Percentiles rank a stretch among this genome's conserved stretches.
These are phyloP conservation scores for Chrysoperla carnea DNA, from an alignment of 1,140 invertebrate genomes.

Conservation along the genomic window DNA sequence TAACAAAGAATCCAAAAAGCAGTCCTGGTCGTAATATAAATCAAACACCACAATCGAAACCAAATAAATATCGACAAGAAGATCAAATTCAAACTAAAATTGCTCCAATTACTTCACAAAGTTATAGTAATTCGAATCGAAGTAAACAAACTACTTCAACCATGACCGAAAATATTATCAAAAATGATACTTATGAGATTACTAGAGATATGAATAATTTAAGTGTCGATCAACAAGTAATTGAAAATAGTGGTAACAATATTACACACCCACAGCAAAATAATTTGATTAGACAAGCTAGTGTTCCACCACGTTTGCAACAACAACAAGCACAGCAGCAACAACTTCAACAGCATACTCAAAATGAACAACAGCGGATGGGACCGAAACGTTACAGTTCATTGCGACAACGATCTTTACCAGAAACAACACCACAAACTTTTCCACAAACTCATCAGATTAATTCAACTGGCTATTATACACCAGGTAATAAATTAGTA, in stretches of 20 bases:
- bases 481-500: constrained; percentile 10
- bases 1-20: no score
- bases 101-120: constrained; percentile 15
- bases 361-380: constrained; percentile 18
- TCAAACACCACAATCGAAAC: no score
- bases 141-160: background rate
- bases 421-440: constrained; percentile 16
- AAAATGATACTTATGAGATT: background rate
- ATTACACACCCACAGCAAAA: background rate
- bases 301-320: constrained; percentile 29
- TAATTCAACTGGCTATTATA: constrained; percentile 11
- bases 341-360: no score
- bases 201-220: background rate
- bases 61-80: constrained; percentile 11
- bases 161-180: background rate
- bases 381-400: constrained; percentile 33
- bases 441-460: constrained; percentile 5
- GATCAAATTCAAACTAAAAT: constrained; percentile 20
- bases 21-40: no score
- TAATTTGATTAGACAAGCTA: constrained; percentile 16
- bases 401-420: constrained; percentile 27
- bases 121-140: constrained; percentile 4
- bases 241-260: background rate
- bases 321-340: no score
- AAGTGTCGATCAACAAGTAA: background rate